Evolutionary conservation across 2,113 vertebrate genomes (phyloP).

Genomic region (Galeopterus variegatus): DNA sequence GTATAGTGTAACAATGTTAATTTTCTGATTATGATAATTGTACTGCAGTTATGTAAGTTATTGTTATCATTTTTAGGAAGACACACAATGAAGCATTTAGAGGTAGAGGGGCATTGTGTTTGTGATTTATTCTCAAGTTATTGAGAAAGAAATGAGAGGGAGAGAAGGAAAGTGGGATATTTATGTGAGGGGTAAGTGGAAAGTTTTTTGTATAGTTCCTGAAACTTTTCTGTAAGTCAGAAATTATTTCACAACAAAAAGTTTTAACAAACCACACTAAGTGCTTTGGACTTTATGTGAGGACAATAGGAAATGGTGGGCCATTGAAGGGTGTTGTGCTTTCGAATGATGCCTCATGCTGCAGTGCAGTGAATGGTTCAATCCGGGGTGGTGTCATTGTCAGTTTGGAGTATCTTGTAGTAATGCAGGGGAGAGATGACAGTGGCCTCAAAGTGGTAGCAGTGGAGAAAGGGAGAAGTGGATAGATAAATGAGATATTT

Average conservation of each 20-base stretch:
- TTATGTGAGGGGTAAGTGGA: background rate
- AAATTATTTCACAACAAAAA: slow-evolving; percentile 60
- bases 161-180: background rate
- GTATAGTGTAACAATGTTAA: background rate
- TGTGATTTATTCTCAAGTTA: slow-evolving; percentile 32
- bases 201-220: slow-evolving; percentile 25
- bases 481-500: background rate
- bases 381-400: background rate
- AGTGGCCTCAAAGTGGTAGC: background rate
- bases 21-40: slow-evolving; percentile 48
- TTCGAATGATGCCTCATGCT: slow-evolving; percentile 9
- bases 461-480: background rate
- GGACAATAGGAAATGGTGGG: background rate
- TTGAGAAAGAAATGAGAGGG: background rate
- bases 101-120: background rate
- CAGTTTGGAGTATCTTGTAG: background rate
- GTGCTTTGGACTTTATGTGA: background rate
- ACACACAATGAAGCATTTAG: slow-evolving; percentile 1
- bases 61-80: slow-evolving; percentile 36
- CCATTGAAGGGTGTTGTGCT: background rate
- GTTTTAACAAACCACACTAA: background rate
- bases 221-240: slow-evolving; percentile 29
- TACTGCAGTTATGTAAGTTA: background rate
- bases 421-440: background rate
- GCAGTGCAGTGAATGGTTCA: background rate